A percentile compares a stretch with the other conserved stretches of the same genome.
Evolutionary conservation across 2,113 vertebrate species (phyloP).

Genomic region (Tenebrosternarchus preto): DNA sequence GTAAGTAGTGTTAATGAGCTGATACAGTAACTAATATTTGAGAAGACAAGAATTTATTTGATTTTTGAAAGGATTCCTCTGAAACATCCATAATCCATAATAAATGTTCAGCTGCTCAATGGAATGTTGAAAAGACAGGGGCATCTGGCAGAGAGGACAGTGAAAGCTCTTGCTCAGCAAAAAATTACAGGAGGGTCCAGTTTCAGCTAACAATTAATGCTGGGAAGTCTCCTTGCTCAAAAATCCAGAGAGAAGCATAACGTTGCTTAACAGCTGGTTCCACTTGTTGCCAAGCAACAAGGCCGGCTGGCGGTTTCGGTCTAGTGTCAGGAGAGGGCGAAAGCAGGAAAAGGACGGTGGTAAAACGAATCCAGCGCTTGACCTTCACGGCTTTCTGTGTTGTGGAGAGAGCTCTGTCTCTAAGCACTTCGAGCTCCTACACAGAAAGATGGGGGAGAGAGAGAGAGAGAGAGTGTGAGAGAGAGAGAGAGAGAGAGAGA

Average conservation of each 20-base stretch:
- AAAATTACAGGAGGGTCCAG: slow-evolving; percentile 16
- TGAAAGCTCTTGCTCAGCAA: slow-evolving; percentile 45
- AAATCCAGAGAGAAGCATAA: slow-evolving; percentile 29
- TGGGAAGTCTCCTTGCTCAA: slow-evolving; percentile 20
- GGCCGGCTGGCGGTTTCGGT: slow-evolving; percentile 47
- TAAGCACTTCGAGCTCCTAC: slow-evolving; percentile 10
- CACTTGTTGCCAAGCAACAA: slow-evolving; percentile 45
- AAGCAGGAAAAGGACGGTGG: slow-evolving; percentile 31
- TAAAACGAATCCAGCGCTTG: slow-evolving; percentile 58
- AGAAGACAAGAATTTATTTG: slow-evolving; percentile 1
- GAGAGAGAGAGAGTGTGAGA: slow-evolving; percentile 59
- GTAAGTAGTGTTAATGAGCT: not conserved
- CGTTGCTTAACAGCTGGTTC: slow-evolving; percentile 54
- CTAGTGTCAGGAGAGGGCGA: slow-evolving; percentile 44
- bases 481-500: slow-evolving; percentile 52
- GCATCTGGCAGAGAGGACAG: slow-evolving; percentile 15
- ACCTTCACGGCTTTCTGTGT: slow-evolving; percentile 58
- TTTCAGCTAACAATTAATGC: slow-evolving; percentile 46
- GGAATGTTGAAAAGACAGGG: slow-evolving; percentile 26
- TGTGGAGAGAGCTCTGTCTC: slow-evolving; percentile 60
- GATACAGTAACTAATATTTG: not conserved
- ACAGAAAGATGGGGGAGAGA: slow-evolving; percentile 56
- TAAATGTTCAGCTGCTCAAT: slow-evolving; percentile 26
- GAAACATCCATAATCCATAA: slow-evolving; percentile 1
- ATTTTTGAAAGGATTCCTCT: not conserved